Base-by-base conservation (phyloP, 1,140 invertebrate species). In the Coptotermes formosanus region DNA sequence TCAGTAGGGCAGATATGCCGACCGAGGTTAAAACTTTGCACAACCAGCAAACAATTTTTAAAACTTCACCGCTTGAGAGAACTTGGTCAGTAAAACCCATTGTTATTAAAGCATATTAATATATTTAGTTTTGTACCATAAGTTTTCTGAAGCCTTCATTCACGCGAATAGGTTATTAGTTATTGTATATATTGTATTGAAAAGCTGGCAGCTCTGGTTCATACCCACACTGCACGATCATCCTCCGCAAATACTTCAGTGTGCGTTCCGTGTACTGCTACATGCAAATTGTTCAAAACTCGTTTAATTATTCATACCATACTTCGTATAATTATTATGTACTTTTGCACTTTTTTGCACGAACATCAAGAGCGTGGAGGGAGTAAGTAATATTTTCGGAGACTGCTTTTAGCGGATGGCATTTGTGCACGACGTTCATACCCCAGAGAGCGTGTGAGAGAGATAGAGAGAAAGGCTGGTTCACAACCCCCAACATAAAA, bases 401-500 rank as follows among this genome's bases (percentile, higher is more conserved):
- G 64, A 16, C 64, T 75, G 64, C 64, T 75, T 75, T 75, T 75
- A 75, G 64, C 64, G 64, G 64, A 55, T 75, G n/a, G 64, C 64
- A 75, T 16, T 75, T 75, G 64, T 2, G n/a, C 64, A 16, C 64
- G 64, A n/a, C n/a, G 6, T 75, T 75, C 64, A 30, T 9, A 30
- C 25, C 52, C 52, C 52, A 30, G 64, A 75, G 64, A 75, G 64
- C 9, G 25, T 25, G n/a, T 0, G n/a, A 30, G 25, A 14, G n/a
- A 23, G 55, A 23, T 7, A 59, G 55, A 59, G 55, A 59, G 55
- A 30, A 7, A 75, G 64, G n/a, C 8, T 30, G n/a, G 64, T 30
- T 75, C 64, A 75, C 64, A 30, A 75, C n/a, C 30, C 16, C n/a
- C 64, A 1, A 25, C 64, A 75, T 25, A 25, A 75, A n/a, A 75